Base-by-base conservation (phyloP, 64 coral and sea anemone species). In the Pocillopora verrucosa region DNA sequence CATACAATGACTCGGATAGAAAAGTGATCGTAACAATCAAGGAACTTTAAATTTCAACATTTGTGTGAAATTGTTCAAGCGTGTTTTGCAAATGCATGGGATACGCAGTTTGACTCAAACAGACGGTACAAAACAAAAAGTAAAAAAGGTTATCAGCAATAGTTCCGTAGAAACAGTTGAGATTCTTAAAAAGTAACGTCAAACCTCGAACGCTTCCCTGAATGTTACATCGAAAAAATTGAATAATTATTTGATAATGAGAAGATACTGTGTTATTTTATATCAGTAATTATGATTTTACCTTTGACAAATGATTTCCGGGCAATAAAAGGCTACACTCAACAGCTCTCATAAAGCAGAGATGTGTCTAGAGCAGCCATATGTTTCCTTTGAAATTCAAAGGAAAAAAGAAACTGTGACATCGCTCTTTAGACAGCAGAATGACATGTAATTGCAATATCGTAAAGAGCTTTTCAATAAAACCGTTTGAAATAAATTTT, bases 381-480 rank as follows among this genome's bases (percentile, higher is more conserved):
- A 20, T 72, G 82, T 72, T 72, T 13, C 9, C 13, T 7, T 9
- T 16, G 59, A 19, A 24, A 81, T 15, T 63, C 9, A 63, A 81
- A 63, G 22, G 22, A 30, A 79, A 30, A 57, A 1, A 11, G 59
- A 14, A 59, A 0, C 30, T 36, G 11, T 36, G 79, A 81, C 79
- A 81, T 11, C 60, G 20, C 37, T 62, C 34, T 34, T 34, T 81
- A 62, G 36, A 72, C 9, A 68, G 57, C 19, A 30, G 72, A 85
- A 41, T 67, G 80, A 68, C 80, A 67, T 84, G 34, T 84, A 84
- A 51, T 68, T 22, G 62, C 16, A 84, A 68, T 84, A 84, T 68
- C 60, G 34, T 45, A 4, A 84, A 67, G 80, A 20, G 35, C 61
- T 35, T 35, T 59, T 36, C 60, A 70, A 70, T 70, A 24, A 70